Conservation (phyloP, 2,888 invertebrate species). For the Hymenopus coronatus region DNA sequence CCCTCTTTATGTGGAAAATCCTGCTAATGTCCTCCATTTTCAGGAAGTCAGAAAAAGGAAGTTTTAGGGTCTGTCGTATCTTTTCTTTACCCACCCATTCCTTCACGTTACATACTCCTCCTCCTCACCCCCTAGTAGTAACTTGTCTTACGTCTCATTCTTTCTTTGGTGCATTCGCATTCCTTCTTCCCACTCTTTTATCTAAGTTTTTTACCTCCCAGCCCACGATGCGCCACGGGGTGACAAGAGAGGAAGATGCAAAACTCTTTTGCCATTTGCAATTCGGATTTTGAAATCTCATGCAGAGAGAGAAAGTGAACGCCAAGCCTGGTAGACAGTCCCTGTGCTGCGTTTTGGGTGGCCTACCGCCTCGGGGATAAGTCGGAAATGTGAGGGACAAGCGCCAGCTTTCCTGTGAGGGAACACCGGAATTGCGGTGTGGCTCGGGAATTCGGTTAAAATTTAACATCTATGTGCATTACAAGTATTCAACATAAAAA, state of each 20-base stretch:
- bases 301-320: background rate
- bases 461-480: no score
- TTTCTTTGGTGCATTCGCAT: background rate
- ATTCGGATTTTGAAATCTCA: constrained; percentile 28
- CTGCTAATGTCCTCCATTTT: constrained; percentile 29
- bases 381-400: background rate
- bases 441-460: no score
- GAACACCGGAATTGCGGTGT: background rate
- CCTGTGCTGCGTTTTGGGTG: background rate
- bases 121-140: background rate
- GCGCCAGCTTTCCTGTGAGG: background rate
- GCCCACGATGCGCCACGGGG: background rate
- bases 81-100: constrained; percentile 12
- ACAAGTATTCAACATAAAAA: no score
- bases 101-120: background rate
- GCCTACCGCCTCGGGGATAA: background rate
- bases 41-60: constrained; percentile 23
- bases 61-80: constrained; percentile 27
- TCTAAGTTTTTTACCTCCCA: background rate
- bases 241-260: constrained; percentile 28
- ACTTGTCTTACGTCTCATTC: background rate
- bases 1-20: constrained; percentile 15
- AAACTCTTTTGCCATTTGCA: constrained; percentile 29
- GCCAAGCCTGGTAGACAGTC: background rate
- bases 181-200: background rate